A percentile compares a stretch with the other conserved stretches of the same genome.
phyloP scores from a whole-genome alignment of 2,113 vertebrate genomes.

The Cariama cristata region DNA sequence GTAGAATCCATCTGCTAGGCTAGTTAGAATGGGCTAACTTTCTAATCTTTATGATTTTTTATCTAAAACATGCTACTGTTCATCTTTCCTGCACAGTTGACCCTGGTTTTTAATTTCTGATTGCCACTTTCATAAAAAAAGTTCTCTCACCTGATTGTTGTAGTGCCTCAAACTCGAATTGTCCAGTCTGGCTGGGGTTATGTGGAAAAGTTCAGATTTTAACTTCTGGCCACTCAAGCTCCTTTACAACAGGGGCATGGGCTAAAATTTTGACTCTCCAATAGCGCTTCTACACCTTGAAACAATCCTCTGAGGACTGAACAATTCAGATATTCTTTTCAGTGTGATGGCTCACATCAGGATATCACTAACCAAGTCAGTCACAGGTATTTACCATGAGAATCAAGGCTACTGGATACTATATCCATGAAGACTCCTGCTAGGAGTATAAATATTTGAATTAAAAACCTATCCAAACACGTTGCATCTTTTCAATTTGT shows the following conservation, averaged over 20 bases:
- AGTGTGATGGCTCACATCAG: background rate
- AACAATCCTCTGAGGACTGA: background rate
- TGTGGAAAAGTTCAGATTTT: background rate
- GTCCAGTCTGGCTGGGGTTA: background rate
- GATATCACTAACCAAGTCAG: background rate
- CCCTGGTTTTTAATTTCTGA: background rate
- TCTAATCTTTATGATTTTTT: background rate
- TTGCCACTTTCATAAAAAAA: background rate
- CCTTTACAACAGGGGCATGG: background rate
- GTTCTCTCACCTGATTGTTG: background rate
- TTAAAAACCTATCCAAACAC: background rate
- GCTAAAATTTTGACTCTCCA: background rate
- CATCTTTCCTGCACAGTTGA: background rate
- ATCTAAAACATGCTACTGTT: background rate
- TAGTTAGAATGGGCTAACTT: background rate
- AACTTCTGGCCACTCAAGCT: background rate
- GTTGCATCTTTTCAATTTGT: background rate
- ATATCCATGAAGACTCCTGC: background rate
- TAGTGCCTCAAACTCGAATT: background rate
- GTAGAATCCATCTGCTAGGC: background rate
- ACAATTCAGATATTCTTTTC: background rate
- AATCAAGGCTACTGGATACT: background rate
- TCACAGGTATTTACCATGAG: background rate
- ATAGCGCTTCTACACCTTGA: background rate
- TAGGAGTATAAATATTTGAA: background rate